Base-by-base conservation (phyloP, 2,113 vertebrate species). In the Anarrhichthys ocellatus region DNA sequence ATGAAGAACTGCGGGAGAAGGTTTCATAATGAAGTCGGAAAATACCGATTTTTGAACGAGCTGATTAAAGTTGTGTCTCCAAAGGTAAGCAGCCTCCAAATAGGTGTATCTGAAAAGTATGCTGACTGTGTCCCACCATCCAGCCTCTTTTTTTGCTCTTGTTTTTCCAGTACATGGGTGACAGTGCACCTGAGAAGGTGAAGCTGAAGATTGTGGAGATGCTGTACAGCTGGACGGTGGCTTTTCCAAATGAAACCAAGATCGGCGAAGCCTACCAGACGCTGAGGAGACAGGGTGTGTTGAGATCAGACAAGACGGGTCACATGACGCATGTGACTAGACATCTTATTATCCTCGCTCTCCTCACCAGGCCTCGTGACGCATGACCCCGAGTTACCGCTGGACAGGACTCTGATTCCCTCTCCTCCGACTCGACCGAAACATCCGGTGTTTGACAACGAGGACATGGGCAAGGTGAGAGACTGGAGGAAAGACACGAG, bases 1-100 rank as follows among this genome's bases (percentile, higher is more conserved):
- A 99, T 99, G 98, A 99, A 99, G 95, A 99, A 99, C 79, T 99
- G 98, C 18, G 98, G 97, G 66, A 94, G 95, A 89, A 95, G 98
- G 82, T 97, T 99, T 94, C 98, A 99, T 88, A 97, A 96, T 2
- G 98, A 99, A 96, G 96, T 99, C 0, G 97, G 96, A 8, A 99
- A 99, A 91, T 99, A 98, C 92, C 92, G 98, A 64, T 99, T 99
- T 94, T 88, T 99, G 91, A 99, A 99, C 0, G 97, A 99, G 85
- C 92, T 99, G 81, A 97, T 99, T 84, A 99, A 99, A 96, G 97
- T 99, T 14, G 98, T 99, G 46, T 99, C 97, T 87, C 98, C 98
- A 9, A 98, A 97, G 97, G 98, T 99, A 77, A 93, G 97, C 93
- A 34, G 4, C 36, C 10, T 62, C 17, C 36, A 27, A 24, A 11